These are phyloP conservation scores for Smutsia temminckii DNA, from an alignment of 2,797 vertebrate species.

Conservation along the genomic window DNA sequence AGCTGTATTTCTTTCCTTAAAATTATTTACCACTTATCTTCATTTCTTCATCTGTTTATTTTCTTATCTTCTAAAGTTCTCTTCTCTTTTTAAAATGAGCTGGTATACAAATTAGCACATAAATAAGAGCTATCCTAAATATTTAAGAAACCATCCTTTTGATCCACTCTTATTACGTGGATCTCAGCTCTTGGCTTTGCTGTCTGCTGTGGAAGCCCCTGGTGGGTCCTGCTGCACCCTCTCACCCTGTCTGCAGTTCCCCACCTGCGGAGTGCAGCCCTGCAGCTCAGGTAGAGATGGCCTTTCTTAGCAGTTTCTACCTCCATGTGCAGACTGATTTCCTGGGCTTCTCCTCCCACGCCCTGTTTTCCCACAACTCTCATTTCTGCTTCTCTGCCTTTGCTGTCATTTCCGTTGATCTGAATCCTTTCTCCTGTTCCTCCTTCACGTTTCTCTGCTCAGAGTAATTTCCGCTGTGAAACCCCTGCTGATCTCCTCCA, in stretches of 20 bases:
- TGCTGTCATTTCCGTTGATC: not conserved
- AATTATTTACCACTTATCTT: not conserved
- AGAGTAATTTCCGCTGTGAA: not conserved
- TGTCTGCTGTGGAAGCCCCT: not conserved
- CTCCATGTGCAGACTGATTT: not conserved
- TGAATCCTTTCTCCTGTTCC: not conserved
- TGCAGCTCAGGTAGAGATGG: not conserved
- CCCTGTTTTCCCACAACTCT: not conserved
- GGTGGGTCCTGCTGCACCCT: not conserved
- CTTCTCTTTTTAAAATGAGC: not conserved
- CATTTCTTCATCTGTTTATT: not conserved
- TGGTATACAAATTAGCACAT: not conserved
- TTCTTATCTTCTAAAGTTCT: not conserved
- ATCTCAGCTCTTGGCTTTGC: not conserved
- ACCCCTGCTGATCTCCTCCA: not conserved
- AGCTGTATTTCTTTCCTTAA: conserved; percentile 6
- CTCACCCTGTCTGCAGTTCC: not conserved
- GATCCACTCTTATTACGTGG: not conserved
- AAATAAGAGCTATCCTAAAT: not conserved
- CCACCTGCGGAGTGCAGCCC: not conserved
- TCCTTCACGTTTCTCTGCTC: not conserved
- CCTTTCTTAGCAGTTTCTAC: not conserved
- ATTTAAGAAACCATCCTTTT: not conserved
- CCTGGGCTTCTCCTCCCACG: not conserved
- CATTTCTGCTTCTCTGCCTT: not conserved